Conservation (phyloP, 2,797 vertebrate genomes). For the Heliangelus exortis region DNA sequence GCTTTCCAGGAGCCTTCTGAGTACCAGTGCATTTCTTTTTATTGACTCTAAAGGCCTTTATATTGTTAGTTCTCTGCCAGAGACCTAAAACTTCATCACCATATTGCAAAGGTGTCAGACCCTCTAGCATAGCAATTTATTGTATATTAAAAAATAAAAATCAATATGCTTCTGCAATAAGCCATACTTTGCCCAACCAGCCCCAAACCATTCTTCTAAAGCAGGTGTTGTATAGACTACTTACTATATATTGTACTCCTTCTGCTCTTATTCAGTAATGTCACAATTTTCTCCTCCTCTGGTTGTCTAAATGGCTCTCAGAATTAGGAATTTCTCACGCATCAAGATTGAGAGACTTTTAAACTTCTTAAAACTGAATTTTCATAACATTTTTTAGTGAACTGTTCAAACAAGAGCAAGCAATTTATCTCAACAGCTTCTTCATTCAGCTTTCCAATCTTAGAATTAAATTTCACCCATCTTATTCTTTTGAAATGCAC, state of each 20-base stretch:
- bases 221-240: rapidly evolving
- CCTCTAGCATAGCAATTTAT: neutral
- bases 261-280: neutral
- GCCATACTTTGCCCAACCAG: neutral
- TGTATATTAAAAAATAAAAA: neutral
- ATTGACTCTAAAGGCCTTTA: neutral
- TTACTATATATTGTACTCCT: neutral
- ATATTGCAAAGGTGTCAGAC: neutral
- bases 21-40: neutral
- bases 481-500: neutral
- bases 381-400: neutral
- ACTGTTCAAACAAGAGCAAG: neutral
- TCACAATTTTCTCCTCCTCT: neutral
- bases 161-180: neutral
- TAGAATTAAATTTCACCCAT: neutral
- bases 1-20: neutral
- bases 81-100: neutral
- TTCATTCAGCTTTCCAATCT: neutral
- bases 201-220: neutral
- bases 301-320: neutral
- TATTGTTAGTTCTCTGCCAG: neutral
- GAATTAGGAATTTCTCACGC: neutral
- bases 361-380: neutral
- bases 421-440: neutral
- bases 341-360: neutral